A percentile compares a stretch with the other conserved stretches of the same genome.
Evolutionary conservation across 23 tunicate genomes (phyloP).

Genomic region (Ciona savignyi): DNA sequence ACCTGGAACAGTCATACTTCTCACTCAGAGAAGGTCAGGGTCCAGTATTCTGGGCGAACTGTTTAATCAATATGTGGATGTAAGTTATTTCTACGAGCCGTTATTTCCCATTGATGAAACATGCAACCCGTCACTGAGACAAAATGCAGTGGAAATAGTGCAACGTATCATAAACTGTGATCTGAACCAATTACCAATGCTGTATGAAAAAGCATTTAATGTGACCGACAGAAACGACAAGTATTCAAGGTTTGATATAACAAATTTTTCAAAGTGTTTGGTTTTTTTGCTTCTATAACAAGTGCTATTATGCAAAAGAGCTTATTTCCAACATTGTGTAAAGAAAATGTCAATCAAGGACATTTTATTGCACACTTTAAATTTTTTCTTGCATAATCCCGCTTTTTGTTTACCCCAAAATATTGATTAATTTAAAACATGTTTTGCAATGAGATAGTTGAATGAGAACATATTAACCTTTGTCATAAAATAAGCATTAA

Average conservation of each 20-base stretch:
- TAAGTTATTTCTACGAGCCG: conserved; percentile 45
- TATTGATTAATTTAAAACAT: too few species aligned
- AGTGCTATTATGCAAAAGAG: too few species aligned
- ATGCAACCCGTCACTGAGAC: background rate
- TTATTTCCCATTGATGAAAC: conserved; percentile 10
- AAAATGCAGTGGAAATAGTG: background rate
- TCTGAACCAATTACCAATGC: conserved; percentile 5
- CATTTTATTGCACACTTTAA: too few species aligned
- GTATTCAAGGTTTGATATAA: conserved; percentile 16
- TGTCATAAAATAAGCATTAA: too few species aligned
- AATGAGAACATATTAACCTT: too few species aligned
- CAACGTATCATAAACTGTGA: conserved; percentile 7
- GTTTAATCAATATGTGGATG: conserved; percentile 21
- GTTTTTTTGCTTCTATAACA: too few species aligned
- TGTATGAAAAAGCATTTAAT: conserved; percentile 3
- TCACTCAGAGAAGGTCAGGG: conserved; percentile 24
- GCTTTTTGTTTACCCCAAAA: too few species aligned
- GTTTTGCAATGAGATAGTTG: too few species aligned
- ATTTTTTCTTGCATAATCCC: too few species aligned
- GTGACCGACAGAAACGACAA: conserved; percentile 5
- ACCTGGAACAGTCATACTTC: conserved; percentile 38
- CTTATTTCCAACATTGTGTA: too few species aligned
- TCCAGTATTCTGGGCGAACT: conserved; percentile 35
- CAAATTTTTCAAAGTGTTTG: background rate
- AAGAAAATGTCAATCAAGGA: too few species aligned